Evolutionary conservation across 2,797 vertebrate species (phyloP).

Genomic region (Pangasius djambal): DNA sequence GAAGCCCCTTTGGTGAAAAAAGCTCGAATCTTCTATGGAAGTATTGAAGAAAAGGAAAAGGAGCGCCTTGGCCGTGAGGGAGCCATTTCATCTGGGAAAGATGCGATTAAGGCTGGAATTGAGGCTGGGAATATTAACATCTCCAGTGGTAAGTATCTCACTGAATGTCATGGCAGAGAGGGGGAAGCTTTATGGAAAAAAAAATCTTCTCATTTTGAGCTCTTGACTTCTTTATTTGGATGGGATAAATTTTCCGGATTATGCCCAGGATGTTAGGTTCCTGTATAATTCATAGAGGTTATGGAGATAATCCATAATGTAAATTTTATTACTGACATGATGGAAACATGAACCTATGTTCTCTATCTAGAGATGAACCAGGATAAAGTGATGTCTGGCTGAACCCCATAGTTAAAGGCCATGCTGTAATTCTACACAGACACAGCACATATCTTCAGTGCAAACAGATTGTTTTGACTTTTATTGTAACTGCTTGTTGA

Average conservation of each 20-base stretch:
- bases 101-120: conserved; percentile 86
- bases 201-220: background rate
- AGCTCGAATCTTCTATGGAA: conserved; percentile 90
- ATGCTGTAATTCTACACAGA: background rate
- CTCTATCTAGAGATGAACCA: background rate
- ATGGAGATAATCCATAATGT: background rate
- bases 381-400: background rate
- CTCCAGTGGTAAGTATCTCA: conserved; percentile 80
- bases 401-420: background rate
- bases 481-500: background rate
- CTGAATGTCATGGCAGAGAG: background rate
- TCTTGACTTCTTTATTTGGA: background rate
- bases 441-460: background rate
- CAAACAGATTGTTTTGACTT: background rate
- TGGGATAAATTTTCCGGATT: background rate
- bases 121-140: conserved; percentile 95
- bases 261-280: background rate
- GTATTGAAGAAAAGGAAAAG: conserved; percentile 92
- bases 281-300: background rate
- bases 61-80: conserved; percentile 84
- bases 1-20: conserved; percentile 80
- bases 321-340: background rate
- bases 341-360: background rate
- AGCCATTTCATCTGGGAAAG: conserved; percentile 65
- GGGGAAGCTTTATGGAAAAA: background rate